Evolutionary conservation across 2,113 vertebrate genomes (phyloP).

Genomic region (human): DNA sequence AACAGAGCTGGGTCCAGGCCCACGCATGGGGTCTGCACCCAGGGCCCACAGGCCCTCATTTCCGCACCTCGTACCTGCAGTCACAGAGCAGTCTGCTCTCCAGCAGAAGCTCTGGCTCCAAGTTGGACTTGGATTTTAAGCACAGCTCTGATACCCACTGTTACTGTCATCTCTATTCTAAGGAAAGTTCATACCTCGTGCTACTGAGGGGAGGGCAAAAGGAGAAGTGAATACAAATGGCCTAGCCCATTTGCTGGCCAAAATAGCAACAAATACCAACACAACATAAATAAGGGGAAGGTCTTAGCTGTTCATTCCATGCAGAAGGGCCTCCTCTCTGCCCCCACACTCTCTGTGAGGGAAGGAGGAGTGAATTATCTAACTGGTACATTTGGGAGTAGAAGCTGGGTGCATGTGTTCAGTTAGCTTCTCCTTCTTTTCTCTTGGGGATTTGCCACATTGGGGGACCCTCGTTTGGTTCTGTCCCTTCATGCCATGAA

Average conservation of each 20-base stretch:
- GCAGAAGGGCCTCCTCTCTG: neutral
- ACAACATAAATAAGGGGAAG: neutral
- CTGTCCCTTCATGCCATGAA: neutral
- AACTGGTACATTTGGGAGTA: neutral
- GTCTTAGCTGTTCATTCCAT: neutral
- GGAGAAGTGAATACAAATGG: neutral
- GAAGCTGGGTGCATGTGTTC: neutral
- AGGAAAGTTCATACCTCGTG: neutral
- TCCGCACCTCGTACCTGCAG: too few species aligned
- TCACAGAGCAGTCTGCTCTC: neutral
- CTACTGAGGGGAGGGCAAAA: neutral
- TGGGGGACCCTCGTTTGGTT: neutral
- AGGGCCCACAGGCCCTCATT: too few species aligned
- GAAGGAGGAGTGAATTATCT: neutral
- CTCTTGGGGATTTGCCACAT: neutral
- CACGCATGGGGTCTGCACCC: rapidly evolving
- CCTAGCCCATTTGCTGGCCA: neutral
- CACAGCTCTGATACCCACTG: neutral
- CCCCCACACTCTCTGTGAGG: neutral
- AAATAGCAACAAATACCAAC: neutral
- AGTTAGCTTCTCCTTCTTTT: neutral
- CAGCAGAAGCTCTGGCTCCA: neutral
- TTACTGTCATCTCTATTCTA: neutral
- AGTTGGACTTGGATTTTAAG: neutral
- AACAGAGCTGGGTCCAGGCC: neutral